Evolutionary conservation across 2,113 vertebrate genomes (phyloP).

Genomic region (Aegotheles bennettii): DNA sequence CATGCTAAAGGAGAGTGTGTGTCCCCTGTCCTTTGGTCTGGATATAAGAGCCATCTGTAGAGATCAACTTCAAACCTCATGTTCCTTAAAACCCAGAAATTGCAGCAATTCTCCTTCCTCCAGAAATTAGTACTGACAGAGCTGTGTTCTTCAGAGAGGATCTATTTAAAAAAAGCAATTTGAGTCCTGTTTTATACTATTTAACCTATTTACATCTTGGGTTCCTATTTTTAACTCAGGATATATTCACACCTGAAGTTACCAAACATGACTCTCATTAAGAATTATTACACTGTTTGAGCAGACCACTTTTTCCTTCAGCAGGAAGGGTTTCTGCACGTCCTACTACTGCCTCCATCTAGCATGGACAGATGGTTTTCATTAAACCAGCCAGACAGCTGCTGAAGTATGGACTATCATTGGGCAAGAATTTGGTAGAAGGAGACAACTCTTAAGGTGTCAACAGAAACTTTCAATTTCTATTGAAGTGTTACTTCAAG

Average conservation of each 20-base stretch:
- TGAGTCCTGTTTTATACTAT: not conserved
- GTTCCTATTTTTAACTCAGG: not conserved
- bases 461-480: not conserved
- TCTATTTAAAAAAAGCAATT: not conserved
- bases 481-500: not conserved
- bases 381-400: not conserved
- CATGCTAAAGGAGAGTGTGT: not conserved
- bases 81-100: not conserved
- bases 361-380: accelerated
- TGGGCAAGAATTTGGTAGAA: not conserved
- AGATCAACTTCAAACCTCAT: not conserved
- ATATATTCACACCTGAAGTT: not conserved
- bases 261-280: not conserved
- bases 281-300: not conserved
- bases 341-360: not conserved
- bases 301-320: not conserved
- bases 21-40: not conserved
- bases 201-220: not conserved
- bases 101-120: not conserved
- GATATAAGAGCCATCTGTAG: not conserved
- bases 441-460: not conserved
- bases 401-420: not conserved
- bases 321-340: not conserved
- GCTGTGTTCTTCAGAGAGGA: not conserved
- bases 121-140: not conserved